Percentiles rank a stretch among this genome's conserved stretches.
Evolutionary conservation across 2,797 vertebrate genomes (phyloP).

Genomic region (Semaprochilodus insignis): DNA sequence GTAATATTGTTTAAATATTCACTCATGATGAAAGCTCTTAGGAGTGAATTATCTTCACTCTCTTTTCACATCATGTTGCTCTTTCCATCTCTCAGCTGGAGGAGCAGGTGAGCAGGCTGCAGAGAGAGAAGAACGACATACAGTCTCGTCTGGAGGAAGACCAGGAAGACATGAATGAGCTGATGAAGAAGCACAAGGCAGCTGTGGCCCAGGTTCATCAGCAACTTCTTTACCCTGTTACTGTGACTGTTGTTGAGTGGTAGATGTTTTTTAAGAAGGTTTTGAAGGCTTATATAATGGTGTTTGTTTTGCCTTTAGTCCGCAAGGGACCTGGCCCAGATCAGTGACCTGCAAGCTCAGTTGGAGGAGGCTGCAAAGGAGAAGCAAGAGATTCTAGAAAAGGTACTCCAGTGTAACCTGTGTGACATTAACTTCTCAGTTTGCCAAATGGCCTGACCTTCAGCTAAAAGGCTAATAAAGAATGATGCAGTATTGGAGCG

Average conservation of each 20-base stretch:
- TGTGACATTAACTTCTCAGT: not conserved
- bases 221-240: slow-evolving; percentile 18
- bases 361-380: slow-evolving; percentile 94
- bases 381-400: slow-evolving; percentile 97
- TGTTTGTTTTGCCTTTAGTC: slow-evolving; percentile 77
- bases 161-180: slow-evolving; percentile 97
- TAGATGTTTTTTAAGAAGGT: not conserved
- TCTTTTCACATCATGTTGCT: not conserved
- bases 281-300: not conserved
- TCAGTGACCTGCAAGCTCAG: slow-evolving; percentile 95
- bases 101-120: slow-evolving; percentile 94
- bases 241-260: not conserved
- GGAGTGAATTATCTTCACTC: not conserved
- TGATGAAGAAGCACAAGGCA: slow-evolving; percentile 99
- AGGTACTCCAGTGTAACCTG: slow-evolving; percentile 77
- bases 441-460: too few relatives aligned
- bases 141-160: slow-evolving; percentile 97
- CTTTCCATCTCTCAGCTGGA: slow-evolving; percentile 81
- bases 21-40: too few relatives aligned
- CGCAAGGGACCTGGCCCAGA: slow-evolving; percentile 92
- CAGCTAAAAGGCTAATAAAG: too few relatives aligned
- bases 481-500: too few relatives aligned
- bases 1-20: too few relatives aligned
- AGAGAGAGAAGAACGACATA: slow-evolving; percentile 95
- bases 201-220: slow-evolving; percentile 90